Base-by-base conservation (phyloP, 2,113 vertebrate species). In the Calyptomena viridis region DNA sequence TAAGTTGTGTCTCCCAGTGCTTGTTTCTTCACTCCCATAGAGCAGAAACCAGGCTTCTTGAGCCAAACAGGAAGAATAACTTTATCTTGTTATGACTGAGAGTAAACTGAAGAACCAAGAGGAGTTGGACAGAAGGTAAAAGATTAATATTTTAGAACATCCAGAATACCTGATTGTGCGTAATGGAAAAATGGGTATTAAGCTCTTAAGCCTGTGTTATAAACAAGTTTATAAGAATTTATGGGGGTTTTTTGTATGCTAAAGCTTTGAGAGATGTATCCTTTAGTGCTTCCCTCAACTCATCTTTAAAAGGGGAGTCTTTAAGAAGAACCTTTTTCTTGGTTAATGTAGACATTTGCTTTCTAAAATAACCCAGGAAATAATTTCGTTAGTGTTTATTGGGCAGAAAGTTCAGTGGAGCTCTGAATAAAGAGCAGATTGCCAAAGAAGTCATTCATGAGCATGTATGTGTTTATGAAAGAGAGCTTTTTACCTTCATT, bases 341-440 rank as follows among this genome's bases (percentile, higher is more conserved):
- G n/a, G 50, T 84, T 85, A 72, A 55, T 64, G 27, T 31, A 74
- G 76, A 63, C 7, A 10, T 64, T 76, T 87, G 24, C 52, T 87
- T 71, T 90, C 55, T 90, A 53, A 94, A 94, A 64, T 81, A 94
- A 87, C 19, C 14, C 76, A 79, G 79, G 77, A 91, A 87, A 58
- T 72, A 44, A 82, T 89, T 95, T 81, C 9, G 3, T 88, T 7
- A 27, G 35, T 78, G 46, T 87, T 94, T 93, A 75, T 62, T 81
- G 60, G 69, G 23, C 8, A 20, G 76, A 93, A 96, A 91, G 76
- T 47, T 85, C 67, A 84, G 50, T 55, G 72, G 78, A 91, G 81
- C 80, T 84, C 58, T 90, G 85, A 96, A 78, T 93, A 44, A 74
- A 81, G 72, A 84, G 53, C 22, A 17, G 27, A 40, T 46, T 92